Base-by-base conservation (phyloP, 1,140 invertebrate species). In the Argopecten irradians region DNA sequence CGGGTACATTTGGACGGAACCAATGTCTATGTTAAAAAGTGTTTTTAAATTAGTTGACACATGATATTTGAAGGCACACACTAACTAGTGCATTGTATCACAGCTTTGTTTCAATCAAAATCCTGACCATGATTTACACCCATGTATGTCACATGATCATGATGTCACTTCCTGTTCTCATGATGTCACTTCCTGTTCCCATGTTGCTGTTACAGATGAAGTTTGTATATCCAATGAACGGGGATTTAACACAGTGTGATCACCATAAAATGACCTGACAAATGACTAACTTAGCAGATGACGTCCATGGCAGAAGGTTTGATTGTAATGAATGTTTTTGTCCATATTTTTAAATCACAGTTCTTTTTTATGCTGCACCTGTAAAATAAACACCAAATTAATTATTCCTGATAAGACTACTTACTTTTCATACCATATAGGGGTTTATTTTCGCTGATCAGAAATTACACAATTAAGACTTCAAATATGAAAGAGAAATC, bases 31-130 rank as follows among this genome's bases (percentile, higher is more conserved):
- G 43, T 71, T 71, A 71, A 71, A 16, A 71, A 71, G 55, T 3
- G 28, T 71, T 19, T 71, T 71, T 71, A 71, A n/a, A 71, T 28
- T 71, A 71, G 55, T 28, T 71, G 55, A 28, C 55, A 71, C 55
- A 71, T 71, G 55, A 71, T 71, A 71, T 28, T 71, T 28, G 55
- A 71, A 71, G 55, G 55, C 55, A 71, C 55, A 71, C 55, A 71
- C 55, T 71, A n/a, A n/a, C 55, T 28, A 71, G 55, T 71, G 55
- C n/a, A 71, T n/a, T 5, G 5, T n/a, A 71, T 71, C 55, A 71
- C 55, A 71, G 55, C 5, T 71, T 5, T 71, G 55, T 71, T n/a
- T 11, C n/a, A 28, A 28, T 71, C 55, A 71, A 71, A n/a, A 71
- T 71, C 55, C 55, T 71, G 55, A 71, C 55, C 55, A 71, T 11